Evolutionary conservation across 2,888 invertebrate species (phyloP), one percentile per base, ranked within the genome.

Genomic region (Drosophila nr. perissopoda): DNA sequence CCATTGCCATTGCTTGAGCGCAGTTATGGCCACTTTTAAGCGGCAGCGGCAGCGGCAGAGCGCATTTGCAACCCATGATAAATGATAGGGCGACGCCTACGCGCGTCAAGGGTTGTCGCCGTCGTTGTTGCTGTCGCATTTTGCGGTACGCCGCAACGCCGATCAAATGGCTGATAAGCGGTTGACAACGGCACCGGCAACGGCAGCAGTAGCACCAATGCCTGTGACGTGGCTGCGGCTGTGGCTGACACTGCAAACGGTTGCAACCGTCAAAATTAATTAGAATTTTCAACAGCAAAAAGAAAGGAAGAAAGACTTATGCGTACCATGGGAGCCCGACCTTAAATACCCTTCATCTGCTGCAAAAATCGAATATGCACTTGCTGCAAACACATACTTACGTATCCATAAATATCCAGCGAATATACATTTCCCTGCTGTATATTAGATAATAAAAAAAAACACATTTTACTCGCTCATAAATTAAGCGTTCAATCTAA

Each of bases 221-320:
- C 38, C 42, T 38, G 83, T 69, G 70, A 78, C 83, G 74, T 79
- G 75, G 70, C 87, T 88, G 82, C 76, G 74, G 70, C 89, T 86
- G 87, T 73, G 80, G 82, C 76, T 89, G 82, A 83, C 89, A 83
- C 57, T 88, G 86, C 86, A 85, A 88, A 82, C 86, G 88, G 88
- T 73, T 83, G 88, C 88, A 89, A 88, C 25, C 46, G 88, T 89
- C 88, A 88, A 89, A 88, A 89, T 88, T 89, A 88, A 88, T 88
- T 88, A 88, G 86, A 88, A 88, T 88, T 88, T 88, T 81, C 79
- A 88, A 74, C 83, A 74, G 62, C 61, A 67, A 40, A 54, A 58
- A 68, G 36, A 66, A 40, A 57, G 29, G 33, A 25, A 61, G 46
- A 57, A 76, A 40, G 52, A 52, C 21, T 51, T 29, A 29, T 4